These are phyloP conservation scores for Eumacrocentrus americanus DNA, from an alignment of 2,888 invertebrate species.

Conservation along the genomic window DNA sequence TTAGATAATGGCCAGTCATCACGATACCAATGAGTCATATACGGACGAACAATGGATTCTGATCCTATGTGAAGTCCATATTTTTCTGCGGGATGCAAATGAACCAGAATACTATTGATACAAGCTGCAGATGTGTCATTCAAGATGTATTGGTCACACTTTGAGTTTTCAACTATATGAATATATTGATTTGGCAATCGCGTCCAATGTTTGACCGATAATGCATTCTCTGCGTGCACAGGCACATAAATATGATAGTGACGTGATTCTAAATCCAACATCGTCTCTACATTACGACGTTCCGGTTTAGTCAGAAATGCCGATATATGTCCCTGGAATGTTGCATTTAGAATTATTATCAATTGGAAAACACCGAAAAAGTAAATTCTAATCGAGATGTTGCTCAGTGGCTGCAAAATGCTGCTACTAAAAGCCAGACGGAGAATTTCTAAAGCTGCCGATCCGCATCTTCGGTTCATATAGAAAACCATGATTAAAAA, in stretches of 20 bases:
- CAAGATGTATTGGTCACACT: neutral
- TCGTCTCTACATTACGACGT: neutral
- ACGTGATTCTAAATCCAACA: neutral
- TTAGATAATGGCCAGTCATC: neutral
- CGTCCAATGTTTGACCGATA: neutral
- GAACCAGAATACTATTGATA: neutral
- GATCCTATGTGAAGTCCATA: neutral
- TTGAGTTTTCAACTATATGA: neutral
- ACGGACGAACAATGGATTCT: neutral
- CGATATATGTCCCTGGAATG: neutral
- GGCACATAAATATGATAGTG: neutral
- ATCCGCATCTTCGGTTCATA: neutral
- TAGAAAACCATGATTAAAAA: neutral
- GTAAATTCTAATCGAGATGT: neutral
- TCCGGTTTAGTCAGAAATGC: slow-evolving; percentile 5
- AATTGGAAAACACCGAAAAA: neutral
- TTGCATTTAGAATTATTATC: neutral
- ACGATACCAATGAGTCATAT: neutral
- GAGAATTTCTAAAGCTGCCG: neutral
- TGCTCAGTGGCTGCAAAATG: neutral
- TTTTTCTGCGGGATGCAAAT: neutral
- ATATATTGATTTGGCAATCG: too few species aligned
- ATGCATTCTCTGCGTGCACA: neutral
- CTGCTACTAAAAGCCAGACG: neutral
- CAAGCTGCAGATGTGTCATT: neutral